phyloP scores from a whole-genome alignment of 2,888 invertebrate species.

The Dromius quadrimaculatus region DNA sequence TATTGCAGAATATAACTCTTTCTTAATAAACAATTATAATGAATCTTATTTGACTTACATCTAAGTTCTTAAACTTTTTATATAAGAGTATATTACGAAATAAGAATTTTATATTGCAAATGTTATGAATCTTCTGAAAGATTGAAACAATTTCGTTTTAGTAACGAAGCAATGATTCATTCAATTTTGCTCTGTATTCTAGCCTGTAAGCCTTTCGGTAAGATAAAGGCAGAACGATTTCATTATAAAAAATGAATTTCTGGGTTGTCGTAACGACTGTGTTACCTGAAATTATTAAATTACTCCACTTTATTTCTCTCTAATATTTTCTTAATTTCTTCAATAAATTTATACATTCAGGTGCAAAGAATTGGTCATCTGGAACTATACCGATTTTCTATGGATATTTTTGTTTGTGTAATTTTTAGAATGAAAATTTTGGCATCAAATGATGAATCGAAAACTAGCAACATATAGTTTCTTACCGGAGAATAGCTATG shows the following conservation, averaged over 20 bases:
- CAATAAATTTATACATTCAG: too few relatives aligned
- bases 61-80: too few relatives aligned
- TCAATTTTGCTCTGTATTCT: constrained; percentile 13
- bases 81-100: constrained; percentile 10
- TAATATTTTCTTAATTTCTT: constrained; percentile 16
- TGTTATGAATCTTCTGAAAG: constrained; percentile 20
- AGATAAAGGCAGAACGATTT: not conserved
- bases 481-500: too few relatives aligned
- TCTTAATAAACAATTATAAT: too few relatives aligned
- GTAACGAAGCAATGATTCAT: constrained; percentile 13
- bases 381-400: too few relatives aligned
- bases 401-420: too few relatives aligned
- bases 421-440: too few relatives aligned
- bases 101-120: constrained; percentile 19
- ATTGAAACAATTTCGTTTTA: constrained; percentile 19
- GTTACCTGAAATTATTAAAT: constrained; percentile 14
- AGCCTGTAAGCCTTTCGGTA: not conserved
- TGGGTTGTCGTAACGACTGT: constrained; percentile 17
- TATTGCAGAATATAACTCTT: too few relatives aligned
- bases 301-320: constrained; percentile 6
- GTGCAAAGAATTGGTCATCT: too few relatives aligned
- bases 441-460: too few relatives aligned
- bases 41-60: too few relatives aligned
- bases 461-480: too few relatives aligned
- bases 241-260: constrained; percentile 27